Base-by-base conservation (phyloP, 2,797 vertebrate genomes). In the Platalea minor region DNA sequence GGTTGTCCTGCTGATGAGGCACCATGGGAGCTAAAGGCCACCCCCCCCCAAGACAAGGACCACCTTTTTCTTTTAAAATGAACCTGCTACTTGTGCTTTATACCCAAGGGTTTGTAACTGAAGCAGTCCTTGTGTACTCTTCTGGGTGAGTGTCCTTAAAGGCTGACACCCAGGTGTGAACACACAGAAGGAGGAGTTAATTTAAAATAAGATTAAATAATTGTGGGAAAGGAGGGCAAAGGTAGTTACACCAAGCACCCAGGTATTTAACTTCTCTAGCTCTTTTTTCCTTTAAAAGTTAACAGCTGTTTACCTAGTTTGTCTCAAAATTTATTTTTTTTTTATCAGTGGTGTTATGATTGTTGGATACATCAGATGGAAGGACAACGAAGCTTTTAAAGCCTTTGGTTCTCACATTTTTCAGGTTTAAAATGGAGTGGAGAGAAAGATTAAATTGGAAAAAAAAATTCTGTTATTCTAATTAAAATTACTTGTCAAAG, bases 131-230 rank as follows among this genome's bases (percentile, higher is more conserved):
- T 54, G n/a, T 37, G 29, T 60, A 8, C 29, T 70, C 11, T 45
- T 65, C 39, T 81, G 65, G 9, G 19, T 61, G 61, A 70, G 39
- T 16, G 18, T n/a, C 63, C 48, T n/a, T 74, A 8, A 81, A 69
- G 69, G 51, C 65, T 83, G 72, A 69, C 14, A 17, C 10, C 6
- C 29, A 46, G 25, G 23, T 63, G 18, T 70, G 51, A 86, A 76
- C 0, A 2, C 31, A 57, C 0, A 0, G 50, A 20, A 64, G 45
- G 60, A 74, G 7, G 33, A 75, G 18, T 51, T 82, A 13, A 85
- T 88, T 85, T 91, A 79, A 89, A 87, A 48, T 35, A 72, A 35
- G 15, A 61, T 53, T 23, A 72, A 68, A 23, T 72, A 51, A 56
- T 13, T 53, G 41, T 53, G 45, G 28, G 33, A 64, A 86, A 90